A percentile compares a stretch with the other conserved stretches of the same genome.
phyloP scores from a whole-genome alignment of 2,888 invertebrate species.

The Erebia palarica region DNA sequence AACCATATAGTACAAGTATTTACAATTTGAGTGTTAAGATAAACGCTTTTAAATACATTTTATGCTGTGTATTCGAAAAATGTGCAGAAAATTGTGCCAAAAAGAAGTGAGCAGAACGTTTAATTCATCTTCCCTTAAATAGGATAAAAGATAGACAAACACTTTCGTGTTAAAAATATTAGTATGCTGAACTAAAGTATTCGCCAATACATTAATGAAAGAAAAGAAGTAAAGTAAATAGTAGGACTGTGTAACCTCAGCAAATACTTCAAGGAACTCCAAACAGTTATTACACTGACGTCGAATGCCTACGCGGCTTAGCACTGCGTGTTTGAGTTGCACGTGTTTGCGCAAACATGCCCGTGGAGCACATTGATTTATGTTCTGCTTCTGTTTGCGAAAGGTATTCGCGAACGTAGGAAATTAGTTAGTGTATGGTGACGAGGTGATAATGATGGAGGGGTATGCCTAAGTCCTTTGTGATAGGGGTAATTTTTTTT shows the following conservation, averaged over 20 bases:
- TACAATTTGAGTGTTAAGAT: no score
- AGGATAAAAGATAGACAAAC: no score
- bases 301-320: constrained; percentile 16
- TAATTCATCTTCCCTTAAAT: no score
- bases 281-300: constrained; percentile 36
- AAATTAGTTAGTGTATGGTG: neutral
- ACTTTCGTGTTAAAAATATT: no score
- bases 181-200: neutral
- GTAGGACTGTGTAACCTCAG: constrained; percentile 1
- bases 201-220: neutral
- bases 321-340: constrained; percentile 37
- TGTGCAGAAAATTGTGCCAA: no score
- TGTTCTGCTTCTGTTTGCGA: constrained; percentile 23
- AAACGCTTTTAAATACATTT: no score
- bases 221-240: constrained; percentile 19
- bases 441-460: neutral
- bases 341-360: constrained; percentile 42
- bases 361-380: constrained; percentile 18
- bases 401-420: neutral
- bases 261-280: constrained; percentile 47
- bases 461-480: neutral
- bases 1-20: no score
- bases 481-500: no score
- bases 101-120: no score
- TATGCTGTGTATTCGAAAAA: no score